Evolutionary conservation across 2,797 vertebrate species (phyloP), one percentile per base, ranked within the genome.

Genomic region (Champsocephalus esox): DNA sequence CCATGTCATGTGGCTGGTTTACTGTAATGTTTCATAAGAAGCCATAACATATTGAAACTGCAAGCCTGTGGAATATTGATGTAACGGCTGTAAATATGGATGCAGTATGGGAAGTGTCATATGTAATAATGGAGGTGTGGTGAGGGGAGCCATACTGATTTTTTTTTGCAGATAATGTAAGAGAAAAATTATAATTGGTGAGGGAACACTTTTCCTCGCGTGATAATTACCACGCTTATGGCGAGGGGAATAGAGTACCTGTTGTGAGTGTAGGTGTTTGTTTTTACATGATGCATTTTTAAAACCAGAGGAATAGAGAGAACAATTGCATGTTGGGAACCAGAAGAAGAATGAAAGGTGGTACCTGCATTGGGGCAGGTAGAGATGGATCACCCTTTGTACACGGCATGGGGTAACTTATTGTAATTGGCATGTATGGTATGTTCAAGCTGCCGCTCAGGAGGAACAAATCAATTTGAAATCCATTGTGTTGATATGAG

Each of bases 391-490:
- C 61, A 45, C 56, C 58, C 55, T 52, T 66, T 78, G 54, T 73
- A 78, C n/a, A 41, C 59, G 32, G 57, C 19, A 3, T 57, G 51
- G 62, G 60, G 75, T 84, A 86, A 89, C 83, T 73, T 83, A 86
- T 87, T 88, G 87, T 75, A 90, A 93, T 93, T 90, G 85, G 93
- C 85, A 93, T 92, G 87, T 91, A 80, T 75, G 86, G 78, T 79
- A 77, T 85, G 88, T 90, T 90, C 75, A 71, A 61, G 84, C 79
- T 71, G 77, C 67, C 73, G 83, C 87, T 87, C 70, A 66, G 81
- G 80, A 91, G 77, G 89, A 91, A 88, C 82, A 91, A 92, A 93
- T 92, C 89, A 88, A 92, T 93, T 88, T 88, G 82, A 90, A 84
- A 9, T 74, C 78, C 74, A 84, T 86, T 86, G 81, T 86, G 84